A percentile compares a stretch with the other conserved stretches of the same genome.
These are phyloP conservation scores for Echeneis naucrates DNA, from an alignment of 2,797 vertebrate species.

Conservation along the genomic window DNA sequence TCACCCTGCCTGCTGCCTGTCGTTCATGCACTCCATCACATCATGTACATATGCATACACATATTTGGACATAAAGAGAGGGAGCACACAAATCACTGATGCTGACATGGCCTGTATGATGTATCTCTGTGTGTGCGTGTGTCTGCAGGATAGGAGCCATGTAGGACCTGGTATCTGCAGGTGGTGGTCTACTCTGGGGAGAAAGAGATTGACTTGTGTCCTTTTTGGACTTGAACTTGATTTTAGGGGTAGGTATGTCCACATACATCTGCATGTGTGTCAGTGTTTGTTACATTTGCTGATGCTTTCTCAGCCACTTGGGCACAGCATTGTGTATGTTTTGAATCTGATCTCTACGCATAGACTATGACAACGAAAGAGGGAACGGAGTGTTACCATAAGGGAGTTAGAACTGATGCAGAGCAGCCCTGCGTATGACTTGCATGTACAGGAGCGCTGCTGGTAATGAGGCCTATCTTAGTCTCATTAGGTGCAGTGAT, in stretches of 20 bases:
- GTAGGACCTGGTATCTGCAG: too few species aligned
- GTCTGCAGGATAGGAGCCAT: constrained; percentile 39
- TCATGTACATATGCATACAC: constrained; percentile 25
- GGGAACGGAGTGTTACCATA: constrained; percentile 30
- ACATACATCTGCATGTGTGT: constrained; percentile 52
- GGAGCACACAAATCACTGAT: constrained; percentile 16
- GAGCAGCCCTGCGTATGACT: constrained; percentile 56
- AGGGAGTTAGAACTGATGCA: constrained; percentile 43
- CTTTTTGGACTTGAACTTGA: constrained; percentile 64
- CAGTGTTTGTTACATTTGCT: constrained; percentile 64
- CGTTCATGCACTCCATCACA: constrained; percentile 37
- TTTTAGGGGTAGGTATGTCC: constrained; percentile 46
- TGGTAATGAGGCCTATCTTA: constrained; percentile 68
- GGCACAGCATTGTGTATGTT: constrained; percentile 69
- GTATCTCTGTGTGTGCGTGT: constrained; percentile 10
- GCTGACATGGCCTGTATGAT: constrained; percentile 26
- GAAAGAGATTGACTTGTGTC: constrained; percentile 65
- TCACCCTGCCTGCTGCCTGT: constrained; percentile 69
- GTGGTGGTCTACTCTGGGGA: constrained; percentile 57
- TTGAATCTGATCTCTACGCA: constrained; percentile 39
- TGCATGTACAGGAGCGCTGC: constrained; percentile 49
- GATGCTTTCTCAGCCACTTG: constrained; percentile 54
- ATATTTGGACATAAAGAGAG: constrained; percentile 2
- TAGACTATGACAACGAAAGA: constrained; percentile 56
- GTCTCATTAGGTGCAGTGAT: constrained; percentile 70